Evolutionary conservation across 2,888 invertebrate species (phyloP).

Genomic region (Cryptus viduatorius): DNA sequence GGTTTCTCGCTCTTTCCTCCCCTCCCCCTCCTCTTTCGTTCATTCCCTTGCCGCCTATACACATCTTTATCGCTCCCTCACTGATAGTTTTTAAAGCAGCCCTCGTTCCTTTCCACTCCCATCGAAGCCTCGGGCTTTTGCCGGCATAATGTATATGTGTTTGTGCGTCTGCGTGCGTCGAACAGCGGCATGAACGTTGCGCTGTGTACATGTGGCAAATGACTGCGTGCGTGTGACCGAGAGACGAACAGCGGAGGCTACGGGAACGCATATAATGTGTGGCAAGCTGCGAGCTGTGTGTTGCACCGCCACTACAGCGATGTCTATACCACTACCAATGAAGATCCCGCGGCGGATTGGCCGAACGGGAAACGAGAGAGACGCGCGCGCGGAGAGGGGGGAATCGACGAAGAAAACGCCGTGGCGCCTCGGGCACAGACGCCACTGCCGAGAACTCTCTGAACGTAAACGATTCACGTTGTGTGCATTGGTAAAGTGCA

Average conservation of each 20-base stretch:
- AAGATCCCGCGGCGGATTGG: slow-evolving; percentile 10
- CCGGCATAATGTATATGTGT: neutral
- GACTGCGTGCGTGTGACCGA: slow-evolving; percentile 24
- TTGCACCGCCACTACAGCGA: slow-evolving; percentile 55
- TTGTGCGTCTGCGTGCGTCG: neutral
- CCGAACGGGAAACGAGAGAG: slow-evolving; percentile 37
- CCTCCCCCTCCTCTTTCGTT: slow-evolving; percentile 41
- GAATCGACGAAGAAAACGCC: slow-evolving; percentile 57
- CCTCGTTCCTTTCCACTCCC: slow-evolving; percentile 48
- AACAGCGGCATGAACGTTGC: neutral
- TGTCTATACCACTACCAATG: neutral
- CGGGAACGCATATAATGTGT: slow-evolving; percentile 57
- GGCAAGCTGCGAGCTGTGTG: slow-evolving; percentile 27
- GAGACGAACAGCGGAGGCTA: slow-evolving; percentile 47
- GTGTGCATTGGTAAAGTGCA: slow-evolving; percentile 16
- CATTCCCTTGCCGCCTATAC: slow-evolving; percentile 54
- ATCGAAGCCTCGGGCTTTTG: slow-evolving; percentile 11
- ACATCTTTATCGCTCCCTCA: slow-evolving; percentile 68
- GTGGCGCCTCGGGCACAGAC: slow-evolving; percentile 76
- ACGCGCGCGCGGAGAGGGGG: neutral
- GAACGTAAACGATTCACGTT: neutral
- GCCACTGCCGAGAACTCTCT: slow-evolving; percentile 66
- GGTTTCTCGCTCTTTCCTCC: slow-evolving; percentile 25
- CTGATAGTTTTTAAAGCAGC: slow-evolving; percentile 77
- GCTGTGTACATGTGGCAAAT: neutral